phyloP scores from a whole-genome alignment of 1,140 invertebrate genomes.

The Oryzaephilus surinamensis region DNA sequence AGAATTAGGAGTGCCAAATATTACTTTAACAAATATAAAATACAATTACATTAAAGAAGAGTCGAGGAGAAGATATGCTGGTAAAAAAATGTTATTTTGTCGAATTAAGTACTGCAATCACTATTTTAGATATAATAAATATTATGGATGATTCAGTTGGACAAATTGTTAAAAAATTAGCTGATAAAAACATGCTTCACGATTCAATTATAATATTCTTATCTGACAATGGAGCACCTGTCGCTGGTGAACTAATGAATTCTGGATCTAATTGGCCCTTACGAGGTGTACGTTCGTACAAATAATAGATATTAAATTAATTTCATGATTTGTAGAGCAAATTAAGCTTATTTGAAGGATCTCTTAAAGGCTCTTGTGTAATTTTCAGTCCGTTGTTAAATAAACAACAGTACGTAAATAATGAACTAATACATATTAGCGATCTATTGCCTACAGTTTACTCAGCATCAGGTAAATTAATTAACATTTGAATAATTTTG shows the following conservation, averaged over 20 bases:
- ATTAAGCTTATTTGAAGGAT: constrained; percentile 79
- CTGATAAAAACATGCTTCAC: constrained; percentile 52
- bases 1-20: constrained; percentile 58
- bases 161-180: constrained; percentile 55
- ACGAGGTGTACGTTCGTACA: constrained; percentile 51
- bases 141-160: constrained; percentile 78
- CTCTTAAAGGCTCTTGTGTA: constrained; percentile 58
- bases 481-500: constrained; percentile 2
- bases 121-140: constrained; percentile 61
- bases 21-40: constrained; percentile 57
- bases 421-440: constrained; percentile 65
- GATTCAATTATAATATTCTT: constrained; percentile 64
- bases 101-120: background rate
- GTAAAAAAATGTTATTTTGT: constrained; percentile 34
- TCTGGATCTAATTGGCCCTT: constrained; percentile 80
- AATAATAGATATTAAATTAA: background rate
- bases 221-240: constrained; percentile 71
- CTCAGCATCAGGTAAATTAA: constrained; percentile 45
- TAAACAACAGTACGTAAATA: constrained; percentile 45
- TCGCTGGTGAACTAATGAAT: constrained; percentile 57
- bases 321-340: constrained; percentile 35
- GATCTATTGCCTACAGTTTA: constrained; percentile 86
- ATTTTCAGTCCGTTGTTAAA: constrained; percentile 52
- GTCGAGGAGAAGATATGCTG: constrained; percentile 64
- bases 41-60: constrained; percentile 66